Base-by-base conservation (phyloP, 35 echinoderm and acorn worm genomes). In the Ptychodera flava region DNA sequence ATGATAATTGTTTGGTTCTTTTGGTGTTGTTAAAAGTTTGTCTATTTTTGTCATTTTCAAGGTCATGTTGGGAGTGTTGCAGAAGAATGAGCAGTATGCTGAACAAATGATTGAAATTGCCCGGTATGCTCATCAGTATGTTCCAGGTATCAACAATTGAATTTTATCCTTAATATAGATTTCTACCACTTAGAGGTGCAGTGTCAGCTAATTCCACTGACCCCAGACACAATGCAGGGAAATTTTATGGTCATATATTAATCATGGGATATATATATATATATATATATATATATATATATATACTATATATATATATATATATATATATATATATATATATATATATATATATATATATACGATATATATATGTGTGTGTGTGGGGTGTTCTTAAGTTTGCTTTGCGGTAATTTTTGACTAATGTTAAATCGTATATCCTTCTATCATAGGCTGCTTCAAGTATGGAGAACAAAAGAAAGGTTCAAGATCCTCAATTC, bases 81-180 rank as follows among this genome's bases (percentile, higher is more conserved):
- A 33, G 30, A 85, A 85, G 31, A 85, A 85, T 85, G 83, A 85
- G 31, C 34, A 85, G 1, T 30, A 37, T 37, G 37, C 83, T 22
- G 38, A 85, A n/a, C 0, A 85, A 32, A 85, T 85, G 12, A 36
- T 36, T 53, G 35, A 32, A 6, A 85, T 85, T 37, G 37, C 37
- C 28, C 28, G 38, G 31, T 31, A 85, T 85, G 28, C 37, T 85
- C 35, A 85, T 16, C 1, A 85, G 83, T 85, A 85, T 53, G 1
- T 85, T 53, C 83, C 83, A 30, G n/a, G 37, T 30, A 37, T 37
- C 28, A 83, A 31, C 27, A 33, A 28, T 33, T 16, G 28, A 32
- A 83, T 27, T 29, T 31, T 27, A 1, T 28, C 32, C 36, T 31
- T 28, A 32, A 35, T 33, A 35, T 31, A 83, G 30, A 79, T 79